These are phyloP conservation scores for Nycticebus coucang DNA, from an alignment of 2,113 vertebrate genomes.

Conservation along the genomic window DNA sequence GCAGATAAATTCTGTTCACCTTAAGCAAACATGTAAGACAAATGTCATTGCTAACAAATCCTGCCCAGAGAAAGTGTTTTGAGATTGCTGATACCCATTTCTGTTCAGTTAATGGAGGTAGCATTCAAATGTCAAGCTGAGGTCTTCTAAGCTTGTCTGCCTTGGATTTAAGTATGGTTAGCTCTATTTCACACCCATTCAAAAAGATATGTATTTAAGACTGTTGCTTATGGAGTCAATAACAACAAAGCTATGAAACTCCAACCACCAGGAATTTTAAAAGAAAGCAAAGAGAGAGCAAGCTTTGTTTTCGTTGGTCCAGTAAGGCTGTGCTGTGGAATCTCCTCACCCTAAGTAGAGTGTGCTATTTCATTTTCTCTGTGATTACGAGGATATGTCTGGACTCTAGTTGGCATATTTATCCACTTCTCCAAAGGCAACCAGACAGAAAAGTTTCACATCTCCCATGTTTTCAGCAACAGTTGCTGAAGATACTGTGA, in stretches of 20 bases:
- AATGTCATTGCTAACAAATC: background rate
- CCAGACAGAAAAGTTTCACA: constrained; percentile 36
- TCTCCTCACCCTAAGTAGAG: background rate
- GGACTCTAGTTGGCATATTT: background rate
- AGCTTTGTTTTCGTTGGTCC: background rate
- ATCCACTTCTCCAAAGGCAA: constrained; percentile 42
- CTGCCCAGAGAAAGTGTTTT: background rate
- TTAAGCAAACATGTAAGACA: background rate
- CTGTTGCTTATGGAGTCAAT: background rate
- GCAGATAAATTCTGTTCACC: background rate
- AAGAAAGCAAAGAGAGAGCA: background rate
- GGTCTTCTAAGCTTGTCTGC: background rate
- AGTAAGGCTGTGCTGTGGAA: background rate
- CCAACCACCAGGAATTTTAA: background rate
- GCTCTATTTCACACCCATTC: background rate
- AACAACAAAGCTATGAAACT: background rate
- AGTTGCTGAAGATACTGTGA: background rate
- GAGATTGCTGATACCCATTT: background rate
- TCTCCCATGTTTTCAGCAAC: background rate
- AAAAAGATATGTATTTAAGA: background rate
- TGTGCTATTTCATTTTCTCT: background rate
- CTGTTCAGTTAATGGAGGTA: background rate
- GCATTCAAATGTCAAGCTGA: background rate
- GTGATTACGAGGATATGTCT: background rate
- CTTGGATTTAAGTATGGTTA: background rate